Evolutionary conservation across 2,888 invertebrate species (phyloP).

Genomic region (Cantharis rustica): DNA sequence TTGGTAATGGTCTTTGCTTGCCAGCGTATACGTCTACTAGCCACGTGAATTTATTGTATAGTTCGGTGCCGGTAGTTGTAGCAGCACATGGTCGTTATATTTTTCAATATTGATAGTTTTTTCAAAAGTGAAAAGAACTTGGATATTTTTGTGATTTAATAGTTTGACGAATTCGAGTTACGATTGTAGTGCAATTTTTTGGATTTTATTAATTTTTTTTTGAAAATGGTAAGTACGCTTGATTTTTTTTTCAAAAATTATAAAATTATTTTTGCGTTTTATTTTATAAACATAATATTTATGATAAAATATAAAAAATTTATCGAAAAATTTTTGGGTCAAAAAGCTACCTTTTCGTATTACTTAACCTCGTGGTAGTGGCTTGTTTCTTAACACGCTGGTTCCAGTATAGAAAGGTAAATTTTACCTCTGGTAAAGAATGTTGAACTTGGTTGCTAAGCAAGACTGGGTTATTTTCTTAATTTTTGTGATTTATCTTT

Average conservation of each 20-base stretch:
- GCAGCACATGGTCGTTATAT: slow-evolving; percentile 10
- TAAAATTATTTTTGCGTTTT: neutral
- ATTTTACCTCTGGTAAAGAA: slow-evolving; percentile 19
- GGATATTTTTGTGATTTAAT: neutral
- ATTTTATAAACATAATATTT: no score
- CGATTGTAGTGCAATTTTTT: neutral
- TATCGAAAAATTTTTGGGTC: neutral
- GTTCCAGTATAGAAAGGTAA: slow-evolving; percentile 16
- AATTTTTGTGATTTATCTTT: neutral
- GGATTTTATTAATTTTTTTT: neutral
- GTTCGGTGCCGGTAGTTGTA: slow-evolving; percentile 21
- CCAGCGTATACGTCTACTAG: slow-evolving; percentile 23
- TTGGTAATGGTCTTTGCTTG: slow-evolving; percentile 5
- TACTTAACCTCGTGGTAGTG: neutral
- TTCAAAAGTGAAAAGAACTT: neutral
- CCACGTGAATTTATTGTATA: slow-evolving; percentile 21
- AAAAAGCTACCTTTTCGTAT: neutral
- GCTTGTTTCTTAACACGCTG: neutral
- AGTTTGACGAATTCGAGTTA: neutral
- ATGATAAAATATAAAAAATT: neutral
- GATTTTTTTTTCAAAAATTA: neutral
- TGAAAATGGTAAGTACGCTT: neutral
- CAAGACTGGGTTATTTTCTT: slow-evolving; percentile 21
- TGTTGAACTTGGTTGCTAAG: slow-evolving; percentile 26
- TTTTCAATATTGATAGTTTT: slow-evolving; percentile 15